Evolutionary conservation across 2,888 invertebrate species (phyloP).

Genomic region (Hemithea aestivaria): DNA sequence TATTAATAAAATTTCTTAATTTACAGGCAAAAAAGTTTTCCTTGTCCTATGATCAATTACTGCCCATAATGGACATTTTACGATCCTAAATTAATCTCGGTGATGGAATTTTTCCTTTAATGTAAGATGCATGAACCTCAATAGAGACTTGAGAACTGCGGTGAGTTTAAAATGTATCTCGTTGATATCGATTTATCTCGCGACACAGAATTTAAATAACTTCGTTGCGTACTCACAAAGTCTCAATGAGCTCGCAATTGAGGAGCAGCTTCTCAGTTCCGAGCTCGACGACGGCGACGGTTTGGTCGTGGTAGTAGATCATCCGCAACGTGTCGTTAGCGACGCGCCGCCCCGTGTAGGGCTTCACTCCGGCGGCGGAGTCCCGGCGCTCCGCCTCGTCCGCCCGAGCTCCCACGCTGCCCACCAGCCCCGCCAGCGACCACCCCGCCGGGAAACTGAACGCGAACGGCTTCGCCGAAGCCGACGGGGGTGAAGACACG

Average conservation of each 20-base stretch:
- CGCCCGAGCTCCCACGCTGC: slow-evolving; percentile 56
- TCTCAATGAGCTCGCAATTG: slow-evolving; percentile 91
- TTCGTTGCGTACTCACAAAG: slow-evolving; percentile 91
- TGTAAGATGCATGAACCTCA: no score
- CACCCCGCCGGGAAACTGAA: slow-evolving; percentile 71
- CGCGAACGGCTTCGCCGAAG: slow-evolving; percentile 69
- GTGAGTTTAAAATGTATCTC: no score
- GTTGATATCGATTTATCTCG: no score
- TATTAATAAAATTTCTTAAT: no score
- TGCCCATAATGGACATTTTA: no score
- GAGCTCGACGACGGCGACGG: slow-evolving; percentile 89
- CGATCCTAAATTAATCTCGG: no score
- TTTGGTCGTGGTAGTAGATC: slow-evolving; percentile 90
- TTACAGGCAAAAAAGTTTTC: no score
- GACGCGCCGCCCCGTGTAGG: slow-evolving; percentile 82
- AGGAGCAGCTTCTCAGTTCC: slow-evolving; percentile 84
- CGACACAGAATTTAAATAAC: no score
- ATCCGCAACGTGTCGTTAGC: slow-evolving; percentile 83
- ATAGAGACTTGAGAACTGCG: no score
- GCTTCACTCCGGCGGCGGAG: slow-evolving; percentile 71
- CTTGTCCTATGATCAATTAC: no score
- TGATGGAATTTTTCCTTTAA: no score
- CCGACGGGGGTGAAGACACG: slow-evolving; percentile 65
- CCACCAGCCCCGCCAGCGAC: slow-evolving; percentile 69
- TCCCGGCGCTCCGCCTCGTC: slow-evolving; percentile 53